Base-by-base conservation (phyloP, 2,797 vertebrate genomes). In the Trichosurus vulpecula region DNA sequence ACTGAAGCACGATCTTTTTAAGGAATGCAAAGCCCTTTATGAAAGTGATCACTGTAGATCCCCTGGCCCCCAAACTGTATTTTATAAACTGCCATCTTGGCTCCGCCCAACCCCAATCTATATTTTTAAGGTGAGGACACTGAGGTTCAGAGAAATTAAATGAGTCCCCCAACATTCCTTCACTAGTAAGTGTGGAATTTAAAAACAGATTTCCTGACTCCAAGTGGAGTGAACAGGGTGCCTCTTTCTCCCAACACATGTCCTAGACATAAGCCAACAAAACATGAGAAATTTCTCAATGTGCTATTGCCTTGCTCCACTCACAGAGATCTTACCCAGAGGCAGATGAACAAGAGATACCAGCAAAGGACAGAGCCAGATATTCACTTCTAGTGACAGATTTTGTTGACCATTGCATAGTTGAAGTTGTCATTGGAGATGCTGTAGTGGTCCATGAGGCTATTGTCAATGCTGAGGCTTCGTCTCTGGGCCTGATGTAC, bases 331-430 rank as follows among this genome's bases (percentile, higher is more conserved):
- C 61, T 19, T 74, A n/a, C 16, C 6, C 0, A n/a, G 35, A 74
- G 13, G 5, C 35, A n/a, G 74, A 74, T 41, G 4, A 74, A 8
- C 35, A 41, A 0, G 14, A 0, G 6, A 12, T 5, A n/a, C 58
- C 8, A 8, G 31, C 2, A 19, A 16, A 14, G 13, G 13, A 66
- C 1, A 6, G 35, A n/a, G 30, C 0, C 6, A 2, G 35, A n/a
- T 19, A 31, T 14, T n/a, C 1, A 16, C n/a, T 2, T n/a, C 41
- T 5, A 29, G 56, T 2, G 2, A 2, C 30, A 6, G 5, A 41
- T 19, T 19, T 31, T 74, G 0, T n/a, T 41, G n/a, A 74, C 1
- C 0, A 5, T 66, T n/a, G 35, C 35, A 5, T 5, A 22, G 16
- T 35, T 41, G 16, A 74, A 74, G 14, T 22, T 41, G 6, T 74